Evolutionary conservation across 2,888 invertebrate species (phyloP).

Genomic region (Eupeodes luniger): DNA sequence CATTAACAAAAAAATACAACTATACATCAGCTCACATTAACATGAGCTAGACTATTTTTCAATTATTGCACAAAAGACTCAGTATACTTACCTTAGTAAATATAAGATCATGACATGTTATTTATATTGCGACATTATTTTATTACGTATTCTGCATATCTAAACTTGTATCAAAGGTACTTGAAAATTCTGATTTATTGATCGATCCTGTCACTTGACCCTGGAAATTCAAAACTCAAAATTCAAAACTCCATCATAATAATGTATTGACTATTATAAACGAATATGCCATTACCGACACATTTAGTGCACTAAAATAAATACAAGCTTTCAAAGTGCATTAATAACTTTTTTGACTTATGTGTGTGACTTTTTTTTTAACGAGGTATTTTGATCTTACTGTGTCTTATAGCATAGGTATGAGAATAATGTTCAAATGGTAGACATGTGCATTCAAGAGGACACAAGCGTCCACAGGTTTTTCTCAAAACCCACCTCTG

Average conservation of each 20-base stretch:
- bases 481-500: no score
- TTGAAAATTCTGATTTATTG: constrained; percentile 50
- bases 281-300: constrained; percentile 17
- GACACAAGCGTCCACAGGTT: no score
- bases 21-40: background rate
- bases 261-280: no score
- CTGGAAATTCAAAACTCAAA: constrained; percentile 34
- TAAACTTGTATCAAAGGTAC: background rate
- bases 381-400: constrained; percentile 44
- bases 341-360: constrained; percentile 51
- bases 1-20: background rate
- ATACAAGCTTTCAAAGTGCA: constrained; percentile 25
- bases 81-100: no score
- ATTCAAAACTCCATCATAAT: background rate
- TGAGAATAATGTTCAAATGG: constrained; percentile 35
- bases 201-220: constrained; percentile 68
- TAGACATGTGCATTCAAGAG: no score
- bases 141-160: background rate
- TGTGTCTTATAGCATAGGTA: background rate
- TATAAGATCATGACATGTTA: constrained; percentile 22
- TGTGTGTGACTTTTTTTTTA: constrained; percentile 24
- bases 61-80: background rate
- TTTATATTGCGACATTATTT: constrained; percentile 23
- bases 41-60: constrained; percentile 12
- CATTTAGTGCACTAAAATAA: constrained; percentile 33